A percentile compares a stretch with the other conserved stretches of the same genome.
phyloP scores from a whole-genome alignment of 2,888 invertebrate genomes.

The Gymnoscelis rufifasciata region DNA sequence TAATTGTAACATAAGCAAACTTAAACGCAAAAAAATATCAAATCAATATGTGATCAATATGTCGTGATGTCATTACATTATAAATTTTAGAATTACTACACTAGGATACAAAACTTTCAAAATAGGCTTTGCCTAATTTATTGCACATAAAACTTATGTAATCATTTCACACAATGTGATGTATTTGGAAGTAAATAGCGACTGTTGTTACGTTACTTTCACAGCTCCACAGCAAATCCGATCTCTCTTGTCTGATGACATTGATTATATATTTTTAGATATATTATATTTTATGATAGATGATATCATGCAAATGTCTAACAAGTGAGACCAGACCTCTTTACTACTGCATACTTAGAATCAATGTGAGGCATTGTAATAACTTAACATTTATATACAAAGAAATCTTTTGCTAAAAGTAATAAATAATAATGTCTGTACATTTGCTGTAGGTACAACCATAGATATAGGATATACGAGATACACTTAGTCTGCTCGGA shows the following conservation, averaged over 20 bases:
- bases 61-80: slow-evolving; percentile 34
- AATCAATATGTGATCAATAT: slow-evolving; percentile 44
- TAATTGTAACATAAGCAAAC: slow-evolving; percentile 29
- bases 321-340: not conserved
- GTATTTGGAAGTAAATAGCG: slow-evolving; percentile 57
- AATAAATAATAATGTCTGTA: too few species aligned
- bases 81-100: slow-evolving; percentile 53
- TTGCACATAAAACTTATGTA: slow-evolving; percentile 75
- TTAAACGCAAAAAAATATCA: slow-evolving; percentile 15
- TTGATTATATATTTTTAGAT: too few species aligned
- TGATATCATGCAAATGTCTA: too few species aligned
- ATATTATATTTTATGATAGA: too few species aligned
- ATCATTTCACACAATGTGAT: slow-evolving; percentile 59
- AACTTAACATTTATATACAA: too few species aligned
- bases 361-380: too few species aligned
- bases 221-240: slow-evolving; percentile 9
- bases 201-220: slow-evolving; percentile 23
- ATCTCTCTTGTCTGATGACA: not conserved
- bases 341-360: slow-evolving; percentile 18
- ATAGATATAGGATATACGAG: too few species aligned
- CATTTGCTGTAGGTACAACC: too few species aligned
- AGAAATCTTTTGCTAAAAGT: too few species aligned
- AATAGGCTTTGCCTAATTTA: slow-evolving; percentile 75
- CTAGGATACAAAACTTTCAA: slow-evolving; percentile 70
- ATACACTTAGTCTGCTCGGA: too few species aligned